Conservation (phyloP, 1,140 invertebrate genomes). For the Drosophila arawakana region DNA sequence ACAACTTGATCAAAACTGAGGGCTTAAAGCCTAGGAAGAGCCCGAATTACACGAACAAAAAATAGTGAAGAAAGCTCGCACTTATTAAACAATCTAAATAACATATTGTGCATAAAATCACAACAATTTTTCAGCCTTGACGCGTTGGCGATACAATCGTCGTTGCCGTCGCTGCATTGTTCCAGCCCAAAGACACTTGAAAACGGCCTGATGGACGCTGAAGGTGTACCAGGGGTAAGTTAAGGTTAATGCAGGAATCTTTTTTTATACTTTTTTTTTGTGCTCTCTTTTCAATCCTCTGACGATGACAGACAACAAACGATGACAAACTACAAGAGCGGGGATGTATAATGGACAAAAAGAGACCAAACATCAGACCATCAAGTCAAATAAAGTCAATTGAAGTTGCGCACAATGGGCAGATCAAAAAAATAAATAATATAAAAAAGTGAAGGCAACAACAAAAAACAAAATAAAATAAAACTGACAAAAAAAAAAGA, state of each 20-base stretch:
- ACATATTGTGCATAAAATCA: slow-evolving; percentile 72
- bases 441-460: slow-evolving; percentile 1
- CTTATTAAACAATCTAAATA: slow-evolving; percentile 76
- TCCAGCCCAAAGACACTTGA: slow-evolving; percentile 2
- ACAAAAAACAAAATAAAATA: background rate
- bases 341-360: background rate
- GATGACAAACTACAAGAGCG: slow-evolving; percentile 32
- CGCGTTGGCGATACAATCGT: slow-evolving; percentile 64
- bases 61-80: slow-evolving; percentile 2
- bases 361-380: slow-evolving; percentile 42
- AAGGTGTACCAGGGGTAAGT: background rate
- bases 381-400: slow-evolving; percentile 74
- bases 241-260: slow-evolving; percentile 10
- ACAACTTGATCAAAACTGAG: slow-evolving; percentile 22
- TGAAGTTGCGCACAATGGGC: slow-evolving; percentile 66
- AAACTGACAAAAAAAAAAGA: slow-evolving; percentile 41
- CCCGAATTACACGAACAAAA: background rate
- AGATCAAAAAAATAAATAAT: slow-evolving; percentile 32
- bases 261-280: too few species aligned
- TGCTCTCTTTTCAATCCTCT: slow-evolving; percentile 5
- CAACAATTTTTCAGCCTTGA: slow-evolving; percentile 66
- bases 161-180: slow-evolving; percentile 54
- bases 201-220: background rate
- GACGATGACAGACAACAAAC: slow-evolving; percentile 42
- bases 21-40: slow-evolving; percentile 5